Percentiles rank a stretch among this genome's conserved stretches.
Evolutionary conservation across 2,113 vertebrate species (phyloP).

Genomic region (Vombatus ursinus): DNA sequence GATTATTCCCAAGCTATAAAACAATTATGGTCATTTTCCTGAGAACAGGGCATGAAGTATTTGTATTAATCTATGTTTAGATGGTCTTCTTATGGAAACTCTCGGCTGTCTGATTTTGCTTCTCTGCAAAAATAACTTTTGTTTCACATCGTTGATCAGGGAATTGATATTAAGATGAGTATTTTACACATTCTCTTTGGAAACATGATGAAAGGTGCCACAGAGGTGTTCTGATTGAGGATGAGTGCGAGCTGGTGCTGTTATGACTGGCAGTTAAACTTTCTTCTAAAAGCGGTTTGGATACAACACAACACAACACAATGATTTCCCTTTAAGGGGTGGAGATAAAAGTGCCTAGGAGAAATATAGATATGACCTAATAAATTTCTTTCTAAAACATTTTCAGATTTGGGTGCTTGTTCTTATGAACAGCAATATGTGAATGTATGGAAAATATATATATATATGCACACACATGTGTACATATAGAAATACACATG

Average conservation of each 20-base stretch:
- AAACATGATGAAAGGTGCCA: constrained; percentile 51
- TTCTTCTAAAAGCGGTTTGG: constrained; percentile 56
- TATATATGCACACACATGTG: neutral
- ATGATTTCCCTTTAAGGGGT: constrained; percentile 1
- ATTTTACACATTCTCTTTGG: constrained; percentile 61
- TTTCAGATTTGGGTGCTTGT: neutral
- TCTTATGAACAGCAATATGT: neutral
- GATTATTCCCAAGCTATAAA: neutral
- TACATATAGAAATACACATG: neutral
- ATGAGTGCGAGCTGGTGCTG: constrained; percentile 57
- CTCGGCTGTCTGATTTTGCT: neutral
- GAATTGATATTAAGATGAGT: constrained; percentile 62
- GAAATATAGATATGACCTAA: neutral
- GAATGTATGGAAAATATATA: neutral
- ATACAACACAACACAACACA: neutral
- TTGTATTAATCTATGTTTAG: constrained; percentile 27
- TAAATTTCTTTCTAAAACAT: neutral
- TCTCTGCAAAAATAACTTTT: constrained; percentile 51
- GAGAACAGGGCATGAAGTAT: constrained; percentile 14
- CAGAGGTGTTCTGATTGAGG: constrained; percentile 57
- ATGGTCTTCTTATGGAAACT: neutral
- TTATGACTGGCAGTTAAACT: constrained; percentile 47
- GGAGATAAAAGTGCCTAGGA: neutral
- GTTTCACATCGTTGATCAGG: constrained; percentile 48
- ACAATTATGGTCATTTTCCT: constrained; percentile 4